Conservation (phyloP, 2,888 invertebrate species). For the Euclidia mi region DNA sequence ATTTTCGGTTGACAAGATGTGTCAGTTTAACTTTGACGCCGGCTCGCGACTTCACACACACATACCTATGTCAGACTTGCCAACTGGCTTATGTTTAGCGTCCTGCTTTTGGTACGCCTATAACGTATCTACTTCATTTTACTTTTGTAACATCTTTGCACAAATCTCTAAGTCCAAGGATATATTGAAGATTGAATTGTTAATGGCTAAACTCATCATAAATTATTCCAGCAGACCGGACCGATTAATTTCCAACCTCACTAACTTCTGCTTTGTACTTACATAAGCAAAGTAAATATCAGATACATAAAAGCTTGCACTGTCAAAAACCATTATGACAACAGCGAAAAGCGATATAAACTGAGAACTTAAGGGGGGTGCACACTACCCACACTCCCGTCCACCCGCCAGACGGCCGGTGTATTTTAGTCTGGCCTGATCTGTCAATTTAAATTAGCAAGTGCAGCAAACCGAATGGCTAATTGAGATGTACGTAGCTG, state of each 20-base stretch:
- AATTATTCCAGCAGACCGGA: too few species aligned
- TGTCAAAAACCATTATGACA: conserved; percentile 82
- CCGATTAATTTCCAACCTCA: background rate
- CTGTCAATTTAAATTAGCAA: conserved; percentile 88
- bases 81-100: too few species aligned
- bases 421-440: conserved; percentile 88
- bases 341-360: conserved; percentile 65
- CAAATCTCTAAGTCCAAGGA: too few species aligned
- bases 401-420: conserved; percentile 71
- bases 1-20: too few species aligned
- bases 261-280: conserved; percentile 4
- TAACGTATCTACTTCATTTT: too few species aligned
- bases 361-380: conserved; percentile 62
- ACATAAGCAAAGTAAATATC: conserved; percentile 33
- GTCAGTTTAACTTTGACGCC: too few species aligned
- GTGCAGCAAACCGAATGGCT: conserved; percentile 73
- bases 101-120: too few species aligned
- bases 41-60: too few species aligned
- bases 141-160: too few species aligned
- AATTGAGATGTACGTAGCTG: conserved; percentile 63
- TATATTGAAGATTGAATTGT: too few species aligned
- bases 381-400: conserved; percentile 56
- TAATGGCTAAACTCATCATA: too few species aligned
- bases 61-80: too few species aligned
- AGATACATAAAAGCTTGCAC: conserved; percentile 58